These are phyloP conservation scores for Bos indicus DNA, from an alignment of 2,113 vertebrate species.

Conservation along the genomic window DNA sequence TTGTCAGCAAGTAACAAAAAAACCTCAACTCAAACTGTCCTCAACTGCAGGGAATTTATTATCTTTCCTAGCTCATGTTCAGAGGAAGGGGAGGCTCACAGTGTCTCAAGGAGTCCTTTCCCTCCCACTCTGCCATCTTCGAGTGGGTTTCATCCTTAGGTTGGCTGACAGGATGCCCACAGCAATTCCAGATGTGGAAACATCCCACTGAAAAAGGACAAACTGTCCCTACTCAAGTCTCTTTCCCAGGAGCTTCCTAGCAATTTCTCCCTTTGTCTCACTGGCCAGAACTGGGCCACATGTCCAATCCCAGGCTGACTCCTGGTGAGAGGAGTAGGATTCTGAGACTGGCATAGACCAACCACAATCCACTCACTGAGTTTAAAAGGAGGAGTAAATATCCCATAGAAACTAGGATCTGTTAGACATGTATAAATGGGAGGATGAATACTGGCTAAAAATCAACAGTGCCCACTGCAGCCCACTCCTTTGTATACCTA, in stretches of 20 bases:
- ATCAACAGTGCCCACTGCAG: not conserved
- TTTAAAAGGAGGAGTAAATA: not conserved
- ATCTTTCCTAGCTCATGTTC: not conserved
- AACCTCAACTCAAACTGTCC: not conserved
- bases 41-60: not conserved
- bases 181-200: not conserved
- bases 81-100: not conserved
- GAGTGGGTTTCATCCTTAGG: not conserved
- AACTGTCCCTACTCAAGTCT: not conserved
- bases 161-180: not conserved
- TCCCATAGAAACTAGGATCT: not conserved
- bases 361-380: not conserved
- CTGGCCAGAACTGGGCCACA: not conserved
- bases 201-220: not conserved
- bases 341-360: not conserved
- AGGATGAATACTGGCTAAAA: not conserved
- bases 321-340: not conserved
- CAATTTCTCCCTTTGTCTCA: not conserved
- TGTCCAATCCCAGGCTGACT: not conserved
- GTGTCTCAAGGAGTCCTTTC: not conserved
- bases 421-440: not conserved
- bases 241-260: not conserved
- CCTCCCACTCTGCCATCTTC: not conserved
- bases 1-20: slow-evolving; percentile 31
- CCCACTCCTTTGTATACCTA: not conserved